These are phyloP conservation scores for Drosophila seguyi DNA, from an alignment of 1,140 invertebrate species.

Conservation along the genomic window DNA sequence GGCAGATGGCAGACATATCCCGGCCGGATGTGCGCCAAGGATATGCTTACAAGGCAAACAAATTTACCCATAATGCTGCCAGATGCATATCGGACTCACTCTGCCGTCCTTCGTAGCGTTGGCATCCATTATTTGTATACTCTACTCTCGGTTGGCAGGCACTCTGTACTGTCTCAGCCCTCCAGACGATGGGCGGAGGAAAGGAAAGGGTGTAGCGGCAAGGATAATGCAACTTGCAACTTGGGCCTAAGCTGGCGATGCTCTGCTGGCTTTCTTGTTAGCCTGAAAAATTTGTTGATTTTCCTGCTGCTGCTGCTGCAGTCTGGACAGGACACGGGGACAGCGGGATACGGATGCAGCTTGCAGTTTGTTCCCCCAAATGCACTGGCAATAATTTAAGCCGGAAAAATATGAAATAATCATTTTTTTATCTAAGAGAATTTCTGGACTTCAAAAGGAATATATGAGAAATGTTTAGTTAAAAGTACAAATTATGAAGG, in stretches of 20 bases:
- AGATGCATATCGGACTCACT: constrained; percentile 50
- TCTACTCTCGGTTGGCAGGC: constrained; percentile 3
- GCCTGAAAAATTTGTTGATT: constrained; percentile 52
- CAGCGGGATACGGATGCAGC: constrained; percentile 2
- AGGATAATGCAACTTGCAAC: constrained; percentile 1
- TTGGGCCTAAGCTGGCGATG: constrained; percentile 15
- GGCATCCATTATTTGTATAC: constrained; percentile 30
- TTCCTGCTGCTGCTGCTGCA: constrained; percentile 20
- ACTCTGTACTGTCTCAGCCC: background rate
- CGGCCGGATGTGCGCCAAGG: constrained; percentile 58
- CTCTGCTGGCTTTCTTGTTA: constrained; percentile 25
- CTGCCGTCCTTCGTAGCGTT: background rate
- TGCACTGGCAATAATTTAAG: constrained; percentile 1
- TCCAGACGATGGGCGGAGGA: background rate
- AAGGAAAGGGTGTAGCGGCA: constrained; percentile 4
- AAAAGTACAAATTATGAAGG: background rate
- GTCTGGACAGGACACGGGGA: constrained; percentile 7
- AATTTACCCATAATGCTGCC: constrained; percentile 65
- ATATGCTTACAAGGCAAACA: constrained; percentile 67
- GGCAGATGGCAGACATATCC: constrained; percentile 52
- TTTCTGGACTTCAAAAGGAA: background rate
- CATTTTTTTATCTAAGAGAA: no score
- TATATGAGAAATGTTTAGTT: background rate
- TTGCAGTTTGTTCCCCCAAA: background rate
- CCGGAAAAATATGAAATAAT: no score